Base-by-base conservation (phyloP, 2,888 invertebrate genomes). In the Lordiphosa fenestrarum region DNA sequence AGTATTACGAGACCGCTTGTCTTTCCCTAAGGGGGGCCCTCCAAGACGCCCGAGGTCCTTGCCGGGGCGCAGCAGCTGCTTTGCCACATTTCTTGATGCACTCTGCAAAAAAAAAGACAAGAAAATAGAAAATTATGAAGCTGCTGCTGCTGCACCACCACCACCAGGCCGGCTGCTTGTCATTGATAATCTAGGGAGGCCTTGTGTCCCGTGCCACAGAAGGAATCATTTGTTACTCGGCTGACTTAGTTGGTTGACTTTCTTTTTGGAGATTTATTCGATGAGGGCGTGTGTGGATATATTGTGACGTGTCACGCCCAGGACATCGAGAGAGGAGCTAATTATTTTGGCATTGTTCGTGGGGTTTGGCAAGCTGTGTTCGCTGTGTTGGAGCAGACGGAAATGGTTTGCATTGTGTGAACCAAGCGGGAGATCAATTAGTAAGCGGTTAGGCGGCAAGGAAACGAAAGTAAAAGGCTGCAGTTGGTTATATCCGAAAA, bases 261-360 rank as follows among this genome's bases (percentile, higher is more conserved):
- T 75, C 72, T 57, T 64, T 38, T 63, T 54, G 58, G 41, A 58
- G 65, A 66, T 66, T 72, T 66, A 62, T 68, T 61, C 61, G 64
- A 62, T 64, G 81, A 80, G 73, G 84, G 84, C 84, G 80, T 81
- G 41, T 66, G 78, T 73, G 66, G 70, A 84, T 64, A 81, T 77
- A 80, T 80, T 80, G 82, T 80, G 80, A 84, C 74, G 74, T 80
- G 80, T 77, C 80, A 80, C 80, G 84, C 80, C 80, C 78, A 30
- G 71, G 46, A 62, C 48, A 54, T 62, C 53, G 48, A 25, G 77
- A 77, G 81, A 80, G 71, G 62, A 61, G 70, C 80, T 80, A 80
- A 80, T 80, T 80, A 80, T 80, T 72, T 82, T 71, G 64, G 66
- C 67, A 80, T 80, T 68, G 65, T 66, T 65, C 57, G 40, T 66